These are phyloP conservation scores for Aplidium turbinatum DNA, from an alignment of 23 tunicate species.

Conservation along the genomic window DNA sequence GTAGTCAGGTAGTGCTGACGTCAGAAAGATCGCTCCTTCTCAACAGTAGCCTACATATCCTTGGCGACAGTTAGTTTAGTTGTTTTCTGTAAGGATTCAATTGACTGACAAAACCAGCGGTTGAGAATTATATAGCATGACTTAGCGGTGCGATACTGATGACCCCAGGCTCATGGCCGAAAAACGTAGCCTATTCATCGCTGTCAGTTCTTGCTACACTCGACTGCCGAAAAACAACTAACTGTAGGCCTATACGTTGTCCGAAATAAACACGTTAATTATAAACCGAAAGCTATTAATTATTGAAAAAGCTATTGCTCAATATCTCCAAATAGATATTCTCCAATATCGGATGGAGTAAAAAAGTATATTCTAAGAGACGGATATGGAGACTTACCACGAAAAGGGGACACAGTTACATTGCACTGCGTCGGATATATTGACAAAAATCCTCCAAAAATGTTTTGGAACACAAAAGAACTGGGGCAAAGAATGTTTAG, in stretches of 20 bases:
- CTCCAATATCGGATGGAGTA: slow-evolving; percentile 60
- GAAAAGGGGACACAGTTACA: slow-evolving; percentile 66
- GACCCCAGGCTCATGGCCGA: not conserved
- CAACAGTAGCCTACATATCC: no score
- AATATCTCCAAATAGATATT: slow-evolving; percentile 29
- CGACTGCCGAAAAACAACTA: not conserved
- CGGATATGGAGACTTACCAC: slow-evolving; percentile 53
- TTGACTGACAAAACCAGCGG: no score
- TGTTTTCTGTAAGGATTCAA: no score
- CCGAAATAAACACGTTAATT: no score
- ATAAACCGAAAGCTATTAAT: no score
- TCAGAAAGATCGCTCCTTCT: no score
- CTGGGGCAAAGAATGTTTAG: slow-evolving; percentile 73
- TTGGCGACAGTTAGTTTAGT: no score
- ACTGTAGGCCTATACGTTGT: no score
- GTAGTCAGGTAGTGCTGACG: no score
- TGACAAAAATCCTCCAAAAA: slow-evolving; percentile 60
- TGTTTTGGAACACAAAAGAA: slow-evolving; percentile 92
- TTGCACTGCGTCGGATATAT: slow-evolving; percentile 83
- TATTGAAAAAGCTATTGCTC: not conserved
- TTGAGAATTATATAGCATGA: no score
- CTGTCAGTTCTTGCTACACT: not conserved
- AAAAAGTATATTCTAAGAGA: slow-evolving; percentile 39
- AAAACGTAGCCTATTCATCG: slow-evolving; percentile 1
- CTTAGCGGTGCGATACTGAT: no score